These are phyloP conservation scores for Hippocampus kuda DNA, from an alignment of 2,797 vertebrate species.

Conservation along the genomic window DNA sequence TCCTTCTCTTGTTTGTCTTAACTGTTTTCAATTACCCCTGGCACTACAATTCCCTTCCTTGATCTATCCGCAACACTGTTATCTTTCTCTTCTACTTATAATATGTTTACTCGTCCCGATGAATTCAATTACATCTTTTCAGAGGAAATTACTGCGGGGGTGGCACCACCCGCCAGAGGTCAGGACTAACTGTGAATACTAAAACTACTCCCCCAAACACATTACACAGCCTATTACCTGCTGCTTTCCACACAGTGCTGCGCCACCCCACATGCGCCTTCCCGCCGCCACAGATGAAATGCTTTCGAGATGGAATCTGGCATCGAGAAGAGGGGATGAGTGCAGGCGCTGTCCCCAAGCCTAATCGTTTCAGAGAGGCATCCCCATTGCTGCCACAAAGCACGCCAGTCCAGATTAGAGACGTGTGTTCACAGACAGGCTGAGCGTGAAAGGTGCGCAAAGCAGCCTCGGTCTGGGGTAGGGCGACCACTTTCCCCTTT, in stretches of 20 bases:
- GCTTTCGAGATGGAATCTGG: slow-evolving; percentile 69
- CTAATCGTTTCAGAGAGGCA: slow-evolving; percentile 66
- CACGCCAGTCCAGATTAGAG: slow-evolving; percentile 63
- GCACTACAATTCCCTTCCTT: slow-evolving; percentile 50
- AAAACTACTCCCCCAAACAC: slow-evolving; percentile 57
- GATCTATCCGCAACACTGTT: slow-evolving; percentile 62
- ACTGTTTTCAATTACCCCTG: slow-evolving; percentile 57
- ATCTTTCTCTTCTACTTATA: slow-evolving; percentile 60
- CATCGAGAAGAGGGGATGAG: slow-evolving; percentile 58
- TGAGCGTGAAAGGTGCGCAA: slow-evolving; percentile 49
- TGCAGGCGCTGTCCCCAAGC: slow-evolving; percentile 55
- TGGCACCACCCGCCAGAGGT: slow-evolving; percentile 57
- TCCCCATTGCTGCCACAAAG: slow-evolving; percentile 51
- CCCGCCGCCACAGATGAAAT: slow-evolving; percentile 64
- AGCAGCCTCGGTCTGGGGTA: slow-evolving; percentile 34
- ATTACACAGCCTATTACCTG: slow-evolving; percentile 70
- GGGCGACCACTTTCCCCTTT: slow-evolving; percentile 21
- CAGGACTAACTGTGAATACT: slow-evolving; percentile 64
- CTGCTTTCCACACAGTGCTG: slow-evolving; percentile 54
- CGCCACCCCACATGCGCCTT: slow-evolving; percentile 45
- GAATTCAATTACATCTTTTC: slow-evolving; percentile 70
- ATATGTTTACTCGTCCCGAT: slow-evolving; percentile 68
- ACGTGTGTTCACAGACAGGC: slow-evolving; percentile 46
- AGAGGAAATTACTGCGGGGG: slow-evolving; percentile 61
- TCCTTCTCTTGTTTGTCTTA: slow-evolving; percentile 49